These are phyloP conservation scores for Sylvia borin DNA, from an alignment of 2,797 vertebrate genomes.

Conservation along the genomic window DNA sequence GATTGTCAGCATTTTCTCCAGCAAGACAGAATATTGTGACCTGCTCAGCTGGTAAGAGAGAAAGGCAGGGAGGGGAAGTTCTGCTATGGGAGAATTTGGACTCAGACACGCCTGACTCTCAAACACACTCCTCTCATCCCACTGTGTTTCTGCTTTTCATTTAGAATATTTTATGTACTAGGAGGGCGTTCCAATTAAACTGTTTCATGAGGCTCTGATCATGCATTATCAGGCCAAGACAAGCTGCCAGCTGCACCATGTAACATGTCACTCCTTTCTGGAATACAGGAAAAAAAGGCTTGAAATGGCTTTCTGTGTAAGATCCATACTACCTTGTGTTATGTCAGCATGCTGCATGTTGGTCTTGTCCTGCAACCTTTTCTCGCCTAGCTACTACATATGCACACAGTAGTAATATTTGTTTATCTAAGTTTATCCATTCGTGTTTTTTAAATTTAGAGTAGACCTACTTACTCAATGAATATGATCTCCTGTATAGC, in stretches of 20 bases:
- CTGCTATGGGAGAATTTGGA: background rate
- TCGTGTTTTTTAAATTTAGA: background rate
- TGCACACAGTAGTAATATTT: background rate
- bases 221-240: background rate
- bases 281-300: background rate
- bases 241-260: background rate
- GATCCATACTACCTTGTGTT: background rate
- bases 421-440: background rate
- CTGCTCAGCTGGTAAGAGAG: background rate
- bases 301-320: background rate
- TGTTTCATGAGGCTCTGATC: background rate
- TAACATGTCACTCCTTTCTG: background rate
- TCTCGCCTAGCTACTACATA: background rate
- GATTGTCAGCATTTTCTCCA: background rate
- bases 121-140: background rate
- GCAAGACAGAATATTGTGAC: background rate
- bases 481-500: background rate
- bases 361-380: background rate
- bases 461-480: background rate
- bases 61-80: background rate
- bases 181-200: background rate
- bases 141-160: conserved; percentile 2
- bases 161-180: background rate
- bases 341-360: background rate
- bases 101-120: background rate